Conservation (phyloP, 2,888 invertebrate species). For the Ditula angustiorana region DNA sequence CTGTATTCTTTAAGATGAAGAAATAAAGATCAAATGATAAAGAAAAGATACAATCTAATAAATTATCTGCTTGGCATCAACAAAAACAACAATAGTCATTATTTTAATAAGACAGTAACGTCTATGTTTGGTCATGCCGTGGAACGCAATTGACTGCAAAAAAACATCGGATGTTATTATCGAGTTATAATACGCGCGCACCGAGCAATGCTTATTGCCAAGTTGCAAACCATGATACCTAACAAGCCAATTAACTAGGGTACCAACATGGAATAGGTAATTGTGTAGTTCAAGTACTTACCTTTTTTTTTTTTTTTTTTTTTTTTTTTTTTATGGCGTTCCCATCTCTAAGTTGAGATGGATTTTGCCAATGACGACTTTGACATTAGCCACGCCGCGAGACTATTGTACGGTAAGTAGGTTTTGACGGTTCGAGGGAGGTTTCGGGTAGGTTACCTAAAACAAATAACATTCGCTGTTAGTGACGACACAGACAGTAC, state of each 20-base stretch:
- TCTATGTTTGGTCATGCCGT: slow-evolving; percentile 20
- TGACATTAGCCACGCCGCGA: too few species aligned
- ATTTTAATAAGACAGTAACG: slow-evolving; percentile 25
- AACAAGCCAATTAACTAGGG: slow-evolving; percentile 25
- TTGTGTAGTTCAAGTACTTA: neutral
- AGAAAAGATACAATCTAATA: slow-evolving; percentile 7
- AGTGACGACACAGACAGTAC: too few species aligned
- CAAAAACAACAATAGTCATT: slow-evolving; percentile 21
- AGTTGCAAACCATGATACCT: slow-evolving; percentile 11
- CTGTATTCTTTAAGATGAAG: slow-evolving; percentile 3
- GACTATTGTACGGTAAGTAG: too few species aligned
- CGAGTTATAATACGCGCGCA: slow-evolving; percentile 9
- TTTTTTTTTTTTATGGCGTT: too few species aligned
- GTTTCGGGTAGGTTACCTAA: too few species aligned
- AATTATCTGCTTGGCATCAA: neutral
- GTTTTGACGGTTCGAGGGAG: too few species aligned
- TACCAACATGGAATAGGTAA: slow-evolving; percentile 8
- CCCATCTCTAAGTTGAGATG: too few species aligned
- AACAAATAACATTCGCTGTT: too few species aligned
- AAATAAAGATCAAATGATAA: slow-evolving; percentile 4
- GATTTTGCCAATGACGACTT: too few species aligned
- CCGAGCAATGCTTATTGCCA: slow-evolving; percentile 7
- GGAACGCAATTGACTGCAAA: neutral
- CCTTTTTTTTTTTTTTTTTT: too few species aligned
- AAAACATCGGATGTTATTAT: slow-evolving; percentile 29